Percentiles rank a stretch among this genome's conserved stretches.
Conservation (phyloP, 1,140 invertebrate genomes). For the Thalassaphorura encarpata region DNA sequence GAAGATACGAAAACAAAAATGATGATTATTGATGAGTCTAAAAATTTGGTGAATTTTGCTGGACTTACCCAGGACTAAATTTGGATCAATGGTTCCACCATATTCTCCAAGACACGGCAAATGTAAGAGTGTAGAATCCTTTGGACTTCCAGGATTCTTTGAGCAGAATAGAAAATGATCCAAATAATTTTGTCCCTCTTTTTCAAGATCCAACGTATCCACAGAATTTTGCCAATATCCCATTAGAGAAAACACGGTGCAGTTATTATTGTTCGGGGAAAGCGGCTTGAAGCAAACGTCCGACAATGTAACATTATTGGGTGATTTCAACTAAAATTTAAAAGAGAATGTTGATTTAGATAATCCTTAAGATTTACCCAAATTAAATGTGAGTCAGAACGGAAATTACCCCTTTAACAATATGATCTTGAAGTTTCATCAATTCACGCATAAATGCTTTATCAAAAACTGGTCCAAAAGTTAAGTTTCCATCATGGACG, state of each 20-base stretch:
- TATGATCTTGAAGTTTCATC: conserved; percentile 50
- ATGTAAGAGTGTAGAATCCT: conserved; percentile 35
- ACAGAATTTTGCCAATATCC: conserved; percentile 63
- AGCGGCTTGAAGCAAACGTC: conserved; percentile 51
- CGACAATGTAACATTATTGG: conserved; percentile 18
- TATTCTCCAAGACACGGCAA: conserved; percentile 63
- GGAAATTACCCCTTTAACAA: conserved; percentile 42
- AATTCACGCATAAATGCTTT: conserved; percentile 55
- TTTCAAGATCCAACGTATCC: conserved; percentile 27
- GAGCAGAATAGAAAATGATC: conserved; percentile 42
- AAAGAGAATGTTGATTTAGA: background rate
- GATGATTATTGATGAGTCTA: background rate
- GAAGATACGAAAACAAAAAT: background rate
- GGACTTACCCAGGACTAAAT: conserved; percentile 66
- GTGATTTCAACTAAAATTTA: conserved; percentile 1
- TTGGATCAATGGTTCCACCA: conserved; percentile 78
- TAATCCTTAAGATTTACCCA: background rate
- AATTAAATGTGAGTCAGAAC: background rate
- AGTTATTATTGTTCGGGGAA: conserved; percentile 55
- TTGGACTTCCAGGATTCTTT: conserved; percentile 25
- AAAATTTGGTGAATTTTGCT: conserved; percentile 35
- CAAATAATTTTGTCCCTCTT: conserved; percentile 38
- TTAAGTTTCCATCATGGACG: conserved; percentile 1
- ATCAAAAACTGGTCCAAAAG: conserved; percentile 54
- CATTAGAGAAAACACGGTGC: conserved; percentile 65